Base-by-base conservation (phyloP, 2,888 invertebrate species). In the Chrysolina americana region DNA sequence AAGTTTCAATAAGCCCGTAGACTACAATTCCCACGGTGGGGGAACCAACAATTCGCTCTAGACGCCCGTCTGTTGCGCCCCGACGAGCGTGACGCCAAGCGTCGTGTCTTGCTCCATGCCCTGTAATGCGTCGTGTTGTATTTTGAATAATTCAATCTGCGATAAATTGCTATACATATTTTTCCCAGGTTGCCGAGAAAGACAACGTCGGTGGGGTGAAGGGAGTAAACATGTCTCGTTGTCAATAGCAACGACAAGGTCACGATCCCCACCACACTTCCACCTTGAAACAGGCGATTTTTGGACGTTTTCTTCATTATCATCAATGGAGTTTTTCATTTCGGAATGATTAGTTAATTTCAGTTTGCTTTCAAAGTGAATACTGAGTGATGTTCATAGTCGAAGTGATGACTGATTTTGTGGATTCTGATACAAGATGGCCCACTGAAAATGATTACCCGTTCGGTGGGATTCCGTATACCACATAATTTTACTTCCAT, bases 161-260 rank as follows among this genome's bases (percentile, higher is more conserved):
- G 75, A 76, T 74, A 75, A 73, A 75, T 78, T 77, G 68, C 68
- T 71, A 74, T 77, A 79, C 74, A 79, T 77, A 79, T 82, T 82
- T 81, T 81, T 81, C 78, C 79, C 81, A 79, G 79, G 81, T 80
- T 74, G 71, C 56, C 75, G 74, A 65, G 73, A 77, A 76, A 76
- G 70, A 68, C 69, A 68, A 71, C 65, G 50, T 64, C 72, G 73
- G 64, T 44, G 19, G 56, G 59, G 59, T 44, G 72, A n/a, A 6
- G 65, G 36, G 64, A 19, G 70, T 68, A 65, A 65, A 76, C 73
- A 86, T 86, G 87, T 88, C 88, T 88, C 84, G 88, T 87, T 84
- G 81, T 84, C 85, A 82, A 85, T 13, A 84, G 85, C 83, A 82
- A 87, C 87, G 83, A 84, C 88, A 88, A 88, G 88, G 88, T 88